A percentile compares a stretch with the other conserved stretches of the same genome.
Conservation (phyloP, 2,888 invertebrate species). For the Clanis bilineata region DNA sequence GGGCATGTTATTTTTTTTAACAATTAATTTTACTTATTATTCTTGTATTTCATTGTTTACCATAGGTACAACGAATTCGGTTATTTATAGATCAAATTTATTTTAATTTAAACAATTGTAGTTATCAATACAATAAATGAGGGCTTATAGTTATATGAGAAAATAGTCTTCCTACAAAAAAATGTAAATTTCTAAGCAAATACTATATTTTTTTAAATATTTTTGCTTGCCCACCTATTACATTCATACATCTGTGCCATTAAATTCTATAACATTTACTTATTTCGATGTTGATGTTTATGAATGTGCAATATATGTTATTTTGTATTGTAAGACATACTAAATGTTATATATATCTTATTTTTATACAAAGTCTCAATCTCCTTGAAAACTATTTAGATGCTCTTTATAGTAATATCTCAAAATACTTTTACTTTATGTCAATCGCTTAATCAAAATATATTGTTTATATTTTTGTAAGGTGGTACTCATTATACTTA, state of each 20-base stretch:
- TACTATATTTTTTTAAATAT: constrained; percentile 36
- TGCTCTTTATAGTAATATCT: constrained; percentile 30
- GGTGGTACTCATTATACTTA: constrained; percentile 17
- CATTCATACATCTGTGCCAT: constrained; percentile 58
- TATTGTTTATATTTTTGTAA: constrained; percentile 63
- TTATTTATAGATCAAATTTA: not conserved
- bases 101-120: not conserved
- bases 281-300: constrained; percentile 18
- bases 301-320: constrained; percentile 36
- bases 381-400: constrained; percentile 34
- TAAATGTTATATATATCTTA: constrained; percentile 27
- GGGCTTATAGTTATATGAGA: constrained; percentile 21
- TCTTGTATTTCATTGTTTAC: not conserved
- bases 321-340: constrained; percentile 26
- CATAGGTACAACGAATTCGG: not conserved
- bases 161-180: constrained; percentile 58
- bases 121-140: not conserved
- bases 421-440: constrained; percentile 30
- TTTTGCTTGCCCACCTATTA: constrained; percentile 59
- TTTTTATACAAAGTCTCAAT: constrained; percentile 34
- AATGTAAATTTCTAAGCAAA: constrained; percentile 34
- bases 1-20: not conserved
- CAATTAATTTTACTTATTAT: not conserved
- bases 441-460: constrained; percentile 37
- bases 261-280: constrained; percentile 28